These are phyloP conservation scores for Kryptolebias ocellatus DNA, from an alignment of 2,797 vertebrate species.

Conservation along the genomic window DNA sequence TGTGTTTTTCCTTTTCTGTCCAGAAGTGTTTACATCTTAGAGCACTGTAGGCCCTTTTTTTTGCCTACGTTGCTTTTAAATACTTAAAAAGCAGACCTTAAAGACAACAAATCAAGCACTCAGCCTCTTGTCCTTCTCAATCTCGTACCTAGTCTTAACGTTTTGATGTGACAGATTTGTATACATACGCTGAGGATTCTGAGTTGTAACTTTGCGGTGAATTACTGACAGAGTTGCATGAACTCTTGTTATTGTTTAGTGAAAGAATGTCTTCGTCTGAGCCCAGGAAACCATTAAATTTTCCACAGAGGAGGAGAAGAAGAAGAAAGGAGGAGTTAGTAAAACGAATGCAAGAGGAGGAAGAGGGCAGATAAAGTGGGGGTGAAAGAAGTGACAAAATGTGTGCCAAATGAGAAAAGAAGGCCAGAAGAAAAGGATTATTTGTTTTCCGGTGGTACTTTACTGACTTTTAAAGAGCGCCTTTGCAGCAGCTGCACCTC, in stretches of 20 bases:
- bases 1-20: background rate
- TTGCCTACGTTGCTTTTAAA: constrained; percentile 37
- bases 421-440: constrained; percentile 73
- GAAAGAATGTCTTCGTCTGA: constrained; percentile 78
- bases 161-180: constrained; percentile 42
- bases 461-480: constrained; percentile 66
- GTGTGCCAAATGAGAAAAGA: constrained; percentile 75
- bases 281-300: constrained; percentile 82
- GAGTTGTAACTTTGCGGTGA: constrained; percentile 39
- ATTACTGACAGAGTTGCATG: constrained; percentile 63
- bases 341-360: constrained; percentile 63
- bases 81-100: constrained; percentile 52
- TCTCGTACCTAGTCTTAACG: constrained; percentile 40
- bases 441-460: constrained; percentile 69
- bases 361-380: constrained; percentile 66
- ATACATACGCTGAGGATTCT: constrained; percentile 18
- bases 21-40: background rate
- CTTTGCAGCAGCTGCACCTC: constrained; percentile 72
- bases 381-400: constrained; percentile 68
- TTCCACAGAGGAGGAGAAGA: constrained; percentile 70
- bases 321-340: constrained; percentile 61
- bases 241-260: constrained; percentile 79
- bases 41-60: background rate
- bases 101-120: constrained; percentile 50
- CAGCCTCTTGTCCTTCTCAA: constrained; percentile 41